Evolutionary conservation across 2,797 vertebrate species (phyloP).

Genomic region (Ptychadena robeensis): DNA sequence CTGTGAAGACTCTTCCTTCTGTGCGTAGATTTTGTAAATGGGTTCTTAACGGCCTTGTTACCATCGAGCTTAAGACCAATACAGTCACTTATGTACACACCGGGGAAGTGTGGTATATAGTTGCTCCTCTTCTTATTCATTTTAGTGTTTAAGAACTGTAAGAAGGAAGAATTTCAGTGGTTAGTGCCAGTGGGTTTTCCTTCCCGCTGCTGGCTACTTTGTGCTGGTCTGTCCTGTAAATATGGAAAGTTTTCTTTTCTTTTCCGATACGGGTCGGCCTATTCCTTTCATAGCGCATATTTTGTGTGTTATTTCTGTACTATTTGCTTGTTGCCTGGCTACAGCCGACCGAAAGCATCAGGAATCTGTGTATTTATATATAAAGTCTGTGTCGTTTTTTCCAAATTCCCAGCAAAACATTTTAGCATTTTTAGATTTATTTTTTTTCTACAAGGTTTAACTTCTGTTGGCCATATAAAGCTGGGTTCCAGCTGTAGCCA

Average conservation of each 20-base stretch:
- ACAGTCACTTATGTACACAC: too few species aligned
- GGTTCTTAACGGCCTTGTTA: too few species aligned
- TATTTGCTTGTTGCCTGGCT: slow-evolving; percentile 70
- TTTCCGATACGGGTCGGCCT: slow-evolving; percentile 22
- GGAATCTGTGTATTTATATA: slow-evolving; percentile 71
- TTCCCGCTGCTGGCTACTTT: slow-evolving; percentile 41
- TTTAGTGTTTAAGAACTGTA: slow-evolving; percentile 1
- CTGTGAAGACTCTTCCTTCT: too few species aligned
- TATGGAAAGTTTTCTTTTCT: slow-evolving; percentile 47
- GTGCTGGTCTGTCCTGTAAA: background rate
- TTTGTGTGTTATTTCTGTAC: slow-evolving; percentile 66
- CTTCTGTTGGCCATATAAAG: too few species aligned
- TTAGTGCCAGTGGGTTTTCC: slow-evolving; percentile 32
- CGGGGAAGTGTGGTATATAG: background rate
- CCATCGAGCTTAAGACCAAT: too few species aligned
- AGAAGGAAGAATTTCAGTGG: slow-evolving; percentile 19
- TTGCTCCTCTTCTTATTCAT: background rate
- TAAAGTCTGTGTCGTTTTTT: slow-evolving; percentile 63
- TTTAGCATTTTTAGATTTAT: background rate
- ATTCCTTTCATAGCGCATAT: slow-evolving; percentile 58
- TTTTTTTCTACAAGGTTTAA: background rate
- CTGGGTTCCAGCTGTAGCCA: too few species aligned
- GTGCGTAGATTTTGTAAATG: too few species aligned
- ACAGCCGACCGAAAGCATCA: slow-evolving; percentile 66
- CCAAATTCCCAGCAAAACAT: slow-evolving; percentile 22